Evolutionary conservation across 2,113 vertebrate genomes (phyloP).

Genomic region (Gopherus flavomarginatus): DNA sequence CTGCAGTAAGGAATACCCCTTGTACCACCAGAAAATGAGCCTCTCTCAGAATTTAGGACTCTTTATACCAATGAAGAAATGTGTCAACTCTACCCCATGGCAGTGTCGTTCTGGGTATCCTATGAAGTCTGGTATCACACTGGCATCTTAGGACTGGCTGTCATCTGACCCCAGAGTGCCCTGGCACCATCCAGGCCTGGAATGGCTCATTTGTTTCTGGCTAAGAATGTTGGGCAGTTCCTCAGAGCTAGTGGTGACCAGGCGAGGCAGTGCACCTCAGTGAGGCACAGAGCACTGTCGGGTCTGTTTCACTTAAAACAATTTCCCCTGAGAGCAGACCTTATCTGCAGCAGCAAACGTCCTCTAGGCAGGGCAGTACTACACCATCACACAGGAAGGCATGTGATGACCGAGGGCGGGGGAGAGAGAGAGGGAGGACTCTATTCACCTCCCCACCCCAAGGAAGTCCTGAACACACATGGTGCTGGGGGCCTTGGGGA

Average conservation of each 20-base stretch:
- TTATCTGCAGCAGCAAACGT: not conserved
- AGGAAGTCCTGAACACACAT: fast-evolving
- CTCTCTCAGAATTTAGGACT: not conserved
- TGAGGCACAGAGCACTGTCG: not conserved
- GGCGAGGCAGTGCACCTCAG: no score
- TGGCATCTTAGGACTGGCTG: not conserved
- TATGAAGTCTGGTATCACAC: not conserved
- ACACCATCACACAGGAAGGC: not conserved
- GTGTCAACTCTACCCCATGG: not conserved
- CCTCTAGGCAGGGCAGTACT: not conserved
- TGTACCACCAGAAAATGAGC: fast-evolving
- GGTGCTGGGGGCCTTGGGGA: fast-evolving
- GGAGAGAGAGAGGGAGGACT: not conserved
- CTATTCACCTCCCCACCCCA: not conserved
- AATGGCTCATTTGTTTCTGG: not conserved
- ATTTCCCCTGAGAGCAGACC: not conserved
- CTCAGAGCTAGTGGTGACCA: not conserved
- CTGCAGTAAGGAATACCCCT: not conserved
- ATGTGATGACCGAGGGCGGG: not conserved
- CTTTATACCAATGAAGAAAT: not conserved
- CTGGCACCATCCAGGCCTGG: not conserved
- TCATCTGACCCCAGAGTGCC: no score
- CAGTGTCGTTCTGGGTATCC: not conserved
- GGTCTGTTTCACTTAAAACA: not conserved
- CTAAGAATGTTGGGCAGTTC: not conserved